A percentile compares a stretch with the other conserved stretches of the same genome.
Conservation (phyloP, 2,797 vertebrate genomes). For the Glossophaga mutica region DNA sequence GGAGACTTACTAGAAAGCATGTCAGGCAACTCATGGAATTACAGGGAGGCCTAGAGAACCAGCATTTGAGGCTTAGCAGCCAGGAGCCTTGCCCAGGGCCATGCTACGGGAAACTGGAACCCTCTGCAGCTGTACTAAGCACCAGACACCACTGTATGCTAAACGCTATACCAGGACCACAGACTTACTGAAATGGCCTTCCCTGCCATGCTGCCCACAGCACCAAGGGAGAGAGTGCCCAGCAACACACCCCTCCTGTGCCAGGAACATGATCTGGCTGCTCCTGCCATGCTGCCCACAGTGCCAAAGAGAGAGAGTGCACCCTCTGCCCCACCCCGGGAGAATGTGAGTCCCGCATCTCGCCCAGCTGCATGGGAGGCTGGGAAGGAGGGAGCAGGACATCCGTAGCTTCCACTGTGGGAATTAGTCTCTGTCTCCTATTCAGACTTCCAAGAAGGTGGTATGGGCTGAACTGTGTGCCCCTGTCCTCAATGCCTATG, state of each 20-base stretch:
- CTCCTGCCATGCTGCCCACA: background rate
- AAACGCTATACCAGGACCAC: too few species aligned
- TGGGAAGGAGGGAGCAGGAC: background rate
- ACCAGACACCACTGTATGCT: accelerated
- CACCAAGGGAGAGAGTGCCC: too few species aligned
- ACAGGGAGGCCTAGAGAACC: background rate
- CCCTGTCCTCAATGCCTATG: background rate
- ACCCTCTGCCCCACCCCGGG: too few species aligned
- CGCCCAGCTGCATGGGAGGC: background rate
- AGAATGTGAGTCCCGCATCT: background rate
- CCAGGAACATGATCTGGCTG: background rate
- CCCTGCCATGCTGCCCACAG: too few species aligned
- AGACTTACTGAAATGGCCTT: background rate
- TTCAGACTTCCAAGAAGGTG: background rate
- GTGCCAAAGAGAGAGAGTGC: background rate
- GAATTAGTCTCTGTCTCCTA: background rate
- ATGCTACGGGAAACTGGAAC: background rate
- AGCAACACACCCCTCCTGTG: too few species aligned
- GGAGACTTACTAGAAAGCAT: background rate
- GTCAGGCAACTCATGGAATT: background rate
- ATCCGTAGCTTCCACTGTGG: background rate
- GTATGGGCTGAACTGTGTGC: background rate
- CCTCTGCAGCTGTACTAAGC: background rate
- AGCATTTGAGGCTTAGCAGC: background rate
- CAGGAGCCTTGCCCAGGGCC: background rate